Base-by-base conservation (phyloP, 2,797 vertebrate species). In the Tapirus indicus region DNA sequence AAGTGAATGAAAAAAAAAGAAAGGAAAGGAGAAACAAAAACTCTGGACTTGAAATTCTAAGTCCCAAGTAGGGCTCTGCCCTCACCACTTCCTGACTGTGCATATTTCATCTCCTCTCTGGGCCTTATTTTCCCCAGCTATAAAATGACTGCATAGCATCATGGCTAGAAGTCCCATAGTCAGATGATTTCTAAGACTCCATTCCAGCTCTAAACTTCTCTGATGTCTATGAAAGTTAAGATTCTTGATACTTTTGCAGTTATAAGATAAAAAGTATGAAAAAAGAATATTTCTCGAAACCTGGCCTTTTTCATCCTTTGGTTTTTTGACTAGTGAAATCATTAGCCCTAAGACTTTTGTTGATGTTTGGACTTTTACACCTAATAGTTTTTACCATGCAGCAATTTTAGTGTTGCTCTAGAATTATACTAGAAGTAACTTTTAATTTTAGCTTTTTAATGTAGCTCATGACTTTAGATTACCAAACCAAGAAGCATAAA, bases 401-500 rank as follows among this genome's bases (percentile, higher is more conserved):
- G 14, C 47, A 78, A 83, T 21, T 54, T 58, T n/a, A 88, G 12
- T 92, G 32, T 47, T 79, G 12, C n/a, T 80, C 35, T 89, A 80
- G 71, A 92, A 79, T 54, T 80, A 8, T 68, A 62, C 29, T 89
- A 47, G 56, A 82, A 66, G 13, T 92, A 72, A 60, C 52, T 84
- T 82, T 54, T 60, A 85, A 89, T 80, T 91, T 68, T 85, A 12
- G 21, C 58, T 90, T n/a, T 75, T 68, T 93, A 80, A 80, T 62
- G 10, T 54, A n/a, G 49, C 41, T 62, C 23, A 20, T 79, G 52
- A 66, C n/a, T 78, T 79, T 90, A 90, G 49, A 72, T 79, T 41
- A 62, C n/a, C 41, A 92, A 72, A 91, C 54, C 27, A 64, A 88
- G 38, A 78, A 77, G 66, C 49, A 71, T 58, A 84, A 64, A 79